phyloP scores from a whole-genome alignment of 2,797 vertebrate species.

The Dallia pectoralis region DNA sequence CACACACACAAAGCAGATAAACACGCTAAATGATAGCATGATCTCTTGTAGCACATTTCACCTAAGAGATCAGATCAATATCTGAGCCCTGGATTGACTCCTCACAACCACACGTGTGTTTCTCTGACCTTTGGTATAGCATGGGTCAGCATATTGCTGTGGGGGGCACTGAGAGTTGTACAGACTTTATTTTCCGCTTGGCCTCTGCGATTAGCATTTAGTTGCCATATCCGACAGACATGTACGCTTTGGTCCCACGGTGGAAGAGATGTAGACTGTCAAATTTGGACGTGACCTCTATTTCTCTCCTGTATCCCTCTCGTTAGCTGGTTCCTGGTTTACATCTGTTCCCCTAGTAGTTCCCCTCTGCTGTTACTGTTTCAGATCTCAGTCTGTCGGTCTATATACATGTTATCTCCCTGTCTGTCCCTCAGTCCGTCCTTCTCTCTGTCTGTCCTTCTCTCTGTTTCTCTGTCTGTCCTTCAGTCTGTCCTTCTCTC shows the following conservation, averaged over 20 bases:
- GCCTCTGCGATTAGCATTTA: constrained; percentile 48
- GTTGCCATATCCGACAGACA: constrained; percentile 21
- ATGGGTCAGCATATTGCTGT: constrained; percentile 33
- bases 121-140: constrained; percentile 26
- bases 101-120: constrained; percentile 40
- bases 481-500: not conserved
- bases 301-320: constrained; percentile 39
- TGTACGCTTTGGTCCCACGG: constrained; percentile 22
- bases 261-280: constrained; percentile 56
- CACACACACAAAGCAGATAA: constrained; percentile 2
- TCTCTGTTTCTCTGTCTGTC: not conserved
- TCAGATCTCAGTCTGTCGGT: too few relatives aligned
- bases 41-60: constrained; percentile 34
- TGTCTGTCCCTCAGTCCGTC: constrained; percentile 29
- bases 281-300: constrained; percentile 51
- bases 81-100: constrained; percentile 12
- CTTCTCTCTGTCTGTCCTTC: not conserved
- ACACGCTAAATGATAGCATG: constrained; percentile 19
- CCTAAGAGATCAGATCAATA: constrained; percentile 48
- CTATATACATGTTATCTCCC: not conserved
- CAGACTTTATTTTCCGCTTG: constrained; percentile 48
- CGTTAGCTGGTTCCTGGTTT: constrained; percentile 40
- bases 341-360: constrained; percentile 13
- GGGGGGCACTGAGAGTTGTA: constrained; percentile 27
- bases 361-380: not conserved